Conservation (phyloP, 2,888 invertebrate species). For the Miltochrista miniata region DNA sequence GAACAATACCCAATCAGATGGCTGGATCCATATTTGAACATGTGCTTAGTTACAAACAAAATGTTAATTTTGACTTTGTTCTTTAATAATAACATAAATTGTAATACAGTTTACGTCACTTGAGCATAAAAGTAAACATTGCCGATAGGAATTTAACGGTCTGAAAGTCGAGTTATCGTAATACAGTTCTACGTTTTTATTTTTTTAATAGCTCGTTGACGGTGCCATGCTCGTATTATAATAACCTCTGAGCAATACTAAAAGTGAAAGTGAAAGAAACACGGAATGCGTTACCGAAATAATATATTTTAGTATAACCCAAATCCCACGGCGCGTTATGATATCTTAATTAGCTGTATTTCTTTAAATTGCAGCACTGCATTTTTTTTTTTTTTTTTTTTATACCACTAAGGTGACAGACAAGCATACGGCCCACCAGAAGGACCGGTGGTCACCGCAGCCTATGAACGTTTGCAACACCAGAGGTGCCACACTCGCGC, state of each 20-base stretch:
- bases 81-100: slow-evolving; percentile 24
- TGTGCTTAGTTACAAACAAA: slow-evolving; percentile 26
- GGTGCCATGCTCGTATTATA: not conserved
- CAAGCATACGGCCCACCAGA: too few species aligned
- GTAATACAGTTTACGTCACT: slow-evolving; percentile 5
- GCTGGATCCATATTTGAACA: slow-evolving; percentile 47
- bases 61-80: slow-evolving; percentile 25
- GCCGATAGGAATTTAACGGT: slow-evolving; percentile 9
- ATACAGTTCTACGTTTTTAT: not conserved
- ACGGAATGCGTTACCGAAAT: not conserved
- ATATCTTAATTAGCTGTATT: not conserved
- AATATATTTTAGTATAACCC: not conserved
- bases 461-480: too few species aligned
- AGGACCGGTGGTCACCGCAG: too few species aligned
- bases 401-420: too few species aligned
- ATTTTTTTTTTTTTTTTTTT: too few species aligned
- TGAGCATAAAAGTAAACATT: slow-evolving; percentile 9
- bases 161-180: slow-evolving; percentile 10
- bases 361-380: not conserved
- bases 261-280: not conserved
- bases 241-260: not conserved
- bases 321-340: not conserved
- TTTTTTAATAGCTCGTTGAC: not conserved
- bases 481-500: too few species aligned
- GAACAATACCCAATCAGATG: slow-evolving; percentile 41